Evolutionary conservation across 2,113 vertebrate genomes (phyloP), one percentile per base, ranked within the genome.

Genomic region (Vulpes ferrilata): DNA sequence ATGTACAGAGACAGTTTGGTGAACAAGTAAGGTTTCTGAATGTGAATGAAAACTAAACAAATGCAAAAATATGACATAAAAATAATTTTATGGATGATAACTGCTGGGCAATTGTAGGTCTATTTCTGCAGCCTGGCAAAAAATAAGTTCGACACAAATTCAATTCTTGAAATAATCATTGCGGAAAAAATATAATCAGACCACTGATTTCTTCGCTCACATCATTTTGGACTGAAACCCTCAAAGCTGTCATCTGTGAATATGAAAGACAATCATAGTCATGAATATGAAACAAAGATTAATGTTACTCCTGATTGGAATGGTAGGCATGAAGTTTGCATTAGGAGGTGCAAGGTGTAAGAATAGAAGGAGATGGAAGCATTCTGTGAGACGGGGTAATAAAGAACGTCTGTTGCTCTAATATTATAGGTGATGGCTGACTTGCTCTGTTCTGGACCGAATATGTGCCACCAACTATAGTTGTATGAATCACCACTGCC

Each of bases 211-310:
- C 7, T 83, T 90, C 1, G 25, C 25, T 73, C 11, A 73, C 23
- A 23, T n/a, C 7, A 35, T 74, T 97, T 83, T 91, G 22, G 27
- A 35, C 19, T 90, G 51, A 97, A 73, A 38, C 5, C 13, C 23
- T 92, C 48, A 94, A 82, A 43, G n/a, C 16, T 95, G 0, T 30
- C 13, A 83, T 51, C 22, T 51, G 11, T 82, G 84, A 78, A 88
- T 81, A 35, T 76, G 22, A 92, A 92, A 85, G 15, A 43, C 2
- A 81, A 91, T 90, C 16, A 23, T 55, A 71, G 60, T n/a, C 25
- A 43, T 86, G 48, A 67, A 65, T 53, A 69, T 35, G 62, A 95
- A 93, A 62, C 5, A 80, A 73, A 83, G 30, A 88, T 96, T 43
- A 60, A 90, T 62, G 17, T 25, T 86, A 48, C 64, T 93, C 30